Base-by-base conservation (phyloP, 2,113 vertebrate genomes). In the Burhinus oedicnemus region DNA sequence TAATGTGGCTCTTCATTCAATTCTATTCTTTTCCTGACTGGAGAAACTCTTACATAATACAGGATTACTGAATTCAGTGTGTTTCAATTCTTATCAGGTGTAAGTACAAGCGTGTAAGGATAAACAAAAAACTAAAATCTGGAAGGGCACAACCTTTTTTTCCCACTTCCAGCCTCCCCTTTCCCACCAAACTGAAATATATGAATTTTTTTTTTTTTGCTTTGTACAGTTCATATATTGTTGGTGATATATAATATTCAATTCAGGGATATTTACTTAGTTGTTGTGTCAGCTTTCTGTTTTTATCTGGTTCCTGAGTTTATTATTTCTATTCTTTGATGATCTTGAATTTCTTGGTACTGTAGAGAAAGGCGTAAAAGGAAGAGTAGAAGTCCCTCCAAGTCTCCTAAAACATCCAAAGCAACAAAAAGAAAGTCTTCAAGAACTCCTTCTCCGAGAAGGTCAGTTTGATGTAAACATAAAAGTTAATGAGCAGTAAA, bases 381-480 rank as follows among this genome's bases (percentile, higher is more conserved):
- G 97, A 99, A 98, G 95, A 99, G 99, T 80, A 98, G 97, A 96
- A 99, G 99, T 96, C 98, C 95, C 40, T 98, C 98, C 40, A 98
- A 98, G 81, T 98, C 98, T n/a, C 98, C 98, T 62, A 98, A 98
- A 94, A 97, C 97, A 47, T 99, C 99, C 70, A 99, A 98, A 98
- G 97, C 98, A 26, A 96, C 98, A 55, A 99, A 98, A 71, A 98
- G 98, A 95, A 99, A 98, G 95, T 98, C 98, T 84, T 98, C 98
- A 71, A 98, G 97, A 83, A 98, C 99, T 83, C 99, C 99, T 9
- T 99, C 99, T 9, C 99, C 98, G 2, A 99, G 98, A 97, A 98
- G 98, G 99, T 99, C 89, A 51, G 97, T 96, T 64, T 90, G 8
- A 45, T 87, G 7, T 78, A 78, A 90, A 58, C 26, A 6, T 45